Percentiles rank a stretch among this genome's conserved stretches.
Evolutionary conservation across 2,113 vertebrate species (phyloP).

Genomic region (Urocitellus parryii): DNA sequence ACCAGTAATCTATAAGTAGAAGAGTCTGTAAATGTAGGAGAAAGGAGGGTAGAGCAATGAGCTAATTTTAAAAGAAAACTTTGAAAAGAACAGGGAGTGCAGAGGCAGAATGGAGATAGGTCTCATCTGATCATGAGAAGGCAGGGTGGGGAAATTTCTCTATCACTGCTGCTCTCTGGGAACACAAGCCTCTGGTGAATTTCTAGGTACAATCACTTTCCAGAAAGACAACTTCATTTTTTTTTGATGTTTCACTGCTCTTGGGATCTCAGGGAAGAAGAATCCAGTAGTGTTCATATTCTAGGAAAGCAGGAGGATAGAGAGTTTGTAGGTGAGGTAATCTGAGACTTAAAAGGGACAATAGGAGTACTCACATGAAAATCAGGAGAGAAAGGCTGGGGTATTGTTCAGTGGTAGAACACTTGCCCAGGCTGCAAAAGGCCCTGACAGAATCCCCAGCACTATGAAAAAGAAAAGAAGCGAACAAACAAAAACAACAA

Average conservation of each 20-base stretch:
- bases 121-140: neutral
- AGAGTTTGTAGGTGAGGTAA: neutral
- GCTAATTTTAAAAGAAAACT: neutral
- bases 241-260: neutral
- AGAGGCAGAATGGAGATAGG: neutral
- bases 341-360: neutral
- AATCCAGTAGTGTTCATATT: fast-evolving
- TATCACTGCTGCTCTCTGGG: neutral
- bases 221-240: neutral
- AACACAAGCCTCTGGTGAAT: neutral
- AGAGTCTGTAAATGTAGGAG: neutral
- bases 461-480: too few relatives aligned
- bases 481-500: too few relatives aligned
- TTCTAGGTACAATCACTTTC: neutral
- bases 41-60: neutral
- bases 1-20: neutral
- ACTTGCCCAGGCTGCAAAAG: neutral
- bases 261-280: neutral
- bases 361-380: neutral
- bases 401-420: too few relatives aligned
- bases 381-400: neutral
- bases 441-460: neutral
- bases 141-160: neutral
- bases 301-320: neutral
- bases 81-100: neutral